Evolutionary conservation across 2,888 invertebrate genomes (phyloP), one percentile per base, ranked within the genome.

Genomic region (Cynaeus angustus): DNA sequence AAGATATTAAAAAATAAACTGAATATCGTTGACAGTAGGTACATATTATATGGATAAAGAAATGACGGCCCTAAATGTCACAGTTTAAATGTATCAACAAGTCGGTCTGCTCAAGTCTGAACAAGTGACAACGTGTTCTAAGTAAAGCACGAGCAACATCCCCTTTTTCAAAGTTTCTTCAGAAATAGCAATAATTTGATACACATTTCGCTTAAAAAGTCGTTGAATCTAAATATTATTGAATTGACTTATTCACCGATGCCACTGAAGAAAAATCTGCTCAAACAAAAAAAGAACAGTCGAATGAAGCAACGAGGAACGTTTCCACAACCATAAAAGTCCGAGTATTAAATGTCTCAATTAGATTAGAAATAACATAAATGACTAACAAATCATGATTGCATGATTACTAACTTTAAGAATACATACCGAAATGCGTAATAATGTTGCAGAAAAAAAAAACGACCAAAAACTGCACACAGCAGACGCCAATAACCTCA

Each of bases 301-400:
- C 2, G 37, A 8, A 8, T 7, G 37, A 43, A 12, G 1, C n/a
- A 2, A 7, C 10, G 38, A 38, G n/a, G n/a, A 21, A 21, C 21
- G 4, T 10, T 3, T 43, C 10, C 59, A 62, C 21, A 33, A 30
- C 62, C 62, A 62, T 62, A 62, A 50, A 62, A 62, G 62, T 16
- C 12, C 8, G 38, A 13, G 62, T 48, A 62, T 62, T 50, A 41
- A 50, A 62, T 62, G 50, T 62, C 62, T 50, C 12, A 10, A 21
- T 21, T 21, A 21, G 21, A 3, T 13, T 5, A 58, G 10, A 14
- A 58, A 43, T 58, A 13, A 9, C 3, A 46, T 41, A 30, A 45
- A 55, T 21, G 12, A 26, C 14, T 58, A 43, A 43, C 56, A 43
- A 37, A 12, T 50, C 12, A 28, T 13, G 10, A 38, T 26, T 10